Conservation (phyloP, 2,113 vertebrate genomes). For the Parotia lawesii region DNA sequence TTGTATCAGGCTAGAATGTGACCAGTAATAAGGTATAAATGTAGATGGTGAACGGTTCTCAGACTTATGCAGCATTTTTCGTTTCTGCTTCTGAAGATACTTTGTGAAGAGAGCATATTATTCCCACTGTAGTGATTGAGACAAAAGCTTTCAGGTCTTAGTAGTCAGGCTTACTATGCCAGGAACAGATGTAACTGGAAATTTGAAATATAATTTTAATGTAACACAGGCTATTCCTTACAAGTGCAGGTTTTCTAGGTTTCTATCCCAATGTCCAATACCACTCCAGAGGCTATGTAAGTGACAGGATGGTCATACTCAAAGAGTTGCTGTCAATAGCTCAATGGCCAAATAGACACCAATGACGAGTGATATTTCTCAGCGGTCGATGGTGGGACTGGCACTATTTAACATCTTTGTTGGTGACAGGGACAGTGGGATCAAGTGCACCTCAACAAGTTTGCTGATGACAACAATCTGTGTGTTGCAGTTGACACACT, state of each 20-base stretch:
- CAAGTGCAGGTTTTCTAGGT: neutral
- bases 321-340: neutral
- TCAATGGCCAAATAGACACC: neutral
- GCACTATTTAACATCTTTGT: neutral
- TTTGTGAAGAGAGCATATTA: neutral
- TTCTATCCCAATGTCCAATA: neutral
- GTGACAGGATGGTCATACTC: neutral
- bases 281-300: fast-evolving
- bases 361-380: neutral
- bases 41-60: neutral
- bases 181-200: neutral
- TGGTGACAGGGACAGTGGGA: neutral
- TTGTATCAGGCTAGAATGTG: neutral
- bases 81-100: neutral
- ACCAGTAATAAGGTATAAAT: neutral
- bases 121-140: neutral
- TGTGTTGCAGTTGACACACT: too few relatives aligned
- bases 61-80: neutral
- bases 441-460: neutral
- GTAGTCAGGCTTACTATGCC: neutral
- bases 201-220: neutral
- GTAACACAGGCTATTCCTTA: neutral
- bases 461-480: neutral
- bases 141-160: neutral
- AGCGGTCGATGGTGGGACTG: fast-evolving